Conservation (phyloP, 2,797 vertebrate genomes). For the Yasuhikotakia modesta region DNA sequence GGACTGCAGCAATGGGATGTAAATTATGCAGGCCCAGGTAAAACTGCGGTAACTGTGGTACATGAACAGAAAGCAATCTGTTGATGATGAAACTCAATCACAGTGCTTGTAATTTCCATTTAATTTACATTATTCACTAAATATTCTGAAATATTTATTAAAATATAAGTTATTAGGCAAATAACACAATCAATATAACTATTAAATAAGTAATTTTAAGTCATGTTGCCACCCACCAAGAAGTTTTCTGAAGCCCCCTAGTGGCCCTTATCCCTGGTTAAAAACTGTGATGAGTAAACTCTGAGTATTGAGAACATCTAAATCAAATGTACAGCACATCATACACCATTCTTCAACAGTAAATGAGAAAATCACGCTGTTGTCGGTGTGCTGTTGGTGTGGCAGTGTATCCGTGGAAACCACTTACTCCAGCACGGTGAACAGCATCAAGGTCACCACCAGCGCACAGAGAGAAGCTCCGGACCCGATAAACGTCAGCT, state of each 20-base stretch:
- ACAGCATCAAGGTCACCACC: constrained; percentile 82
- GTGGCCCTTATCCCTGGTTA: not conserved
- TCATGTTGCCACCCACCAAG: not conserved
- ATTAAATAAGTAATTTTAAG: not conserved
- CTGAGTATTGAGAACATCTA: not conserved
- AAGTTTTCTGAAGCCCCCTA: not conserved
- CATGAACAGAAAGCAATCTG: too few relatives aligned
- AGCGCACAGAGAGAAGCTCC: constrained; percentile 82
- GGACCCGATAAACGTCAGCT: constrained; percentile 82
- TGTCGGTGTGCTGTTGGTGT: constrained; percentile 23
- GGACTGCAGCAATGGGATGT: too few relatives aligned
- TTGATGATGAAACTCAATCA: too few relatives aligned
- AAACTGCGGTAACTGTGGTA: too few relatives aligned
- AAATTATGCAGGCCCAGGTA: too few relatives aligned
- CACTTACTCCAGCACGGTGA: constrained; percentile 84
- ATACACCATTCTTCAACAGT: not conserved
- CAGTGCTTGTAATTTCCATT: too few relatives aligned
- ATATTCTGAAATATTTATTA: too few relatives aligned
- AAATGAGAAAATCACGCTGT: constrained; percentile 26
- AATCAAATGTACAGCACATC: constrained; percentile 9
- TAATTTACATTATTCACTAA: too few relatives aligned
- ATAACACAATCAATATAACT: not conserved
- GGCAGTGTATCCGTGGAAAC: constrained; percentile 41
- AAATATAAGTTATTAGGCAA: too few relatives aligned
- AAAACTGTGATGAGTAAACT: not conserved